Percentiles rank a stretch among this genome's conserved stretches.
phyloP scores from a whole-genome alignment of 2,888 invertebrate species.

The Ethmia dodecea region DNA sequence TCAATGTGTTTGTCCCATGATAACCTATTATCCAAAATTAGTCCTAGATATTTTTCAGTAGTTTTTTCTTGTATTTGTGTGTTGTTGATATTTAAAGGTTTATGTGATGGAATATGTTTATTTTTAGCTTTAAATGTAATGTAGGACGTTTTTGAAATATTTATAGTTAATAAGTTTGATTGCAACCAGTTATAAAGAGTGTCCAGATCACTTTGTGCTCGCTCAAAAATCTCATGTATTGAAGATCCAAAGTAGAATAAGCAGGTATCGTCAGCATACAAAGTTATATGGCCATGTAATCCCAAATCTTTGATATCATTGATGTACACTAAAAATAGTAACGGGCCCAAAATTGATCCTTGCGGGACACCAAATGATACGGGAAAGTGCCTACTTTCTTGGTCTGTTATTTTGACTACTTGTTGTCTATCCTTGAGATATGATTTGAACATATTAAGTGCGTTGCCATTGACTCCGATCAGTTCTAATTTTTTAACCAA shows the following conservation, averaged over 20 bases:
- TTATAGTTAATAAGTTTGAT: conserved; percentile 11
- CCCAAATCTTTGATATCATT: conserved; percentile 3
- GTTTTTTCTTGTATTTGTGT: not conserved
- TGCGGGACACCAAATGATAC: not conserved
- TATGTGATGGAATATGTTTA: conserved; percentile 1
- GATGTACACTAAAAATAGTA: not conserved
- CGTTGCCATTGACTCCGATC: not conserved
- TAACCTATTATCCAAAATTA: not conserved
- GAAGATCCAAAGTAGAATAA: conserved; percentile 6
- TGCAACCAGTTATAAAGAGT: conserved; percentile 7
- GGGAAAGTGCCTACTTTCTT: not conserved
- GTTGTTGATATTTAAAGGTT: not conserved
- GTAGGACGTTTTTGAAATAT: conserved; percentile 10
- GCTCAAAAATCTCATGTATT: conserved; percentile 1
- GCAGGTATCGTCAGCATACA: conserved; percentile 13
- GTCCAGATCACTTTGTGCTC: conserved; percentile 9
- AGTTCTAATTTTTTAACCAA: not conserved
- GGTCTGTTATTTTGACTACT: not conserved
- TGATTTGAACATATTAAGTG: not conserved
- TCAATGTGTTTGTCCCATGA: conserved; percentile 2
- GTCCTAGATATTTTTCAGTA: not conserved
- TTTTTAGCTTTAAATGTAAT: conserved; percentile 11
- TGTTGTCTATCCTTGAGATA: not conserved
- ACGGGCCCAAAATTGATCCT: not conserved
- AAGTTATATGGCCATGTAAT: conserved; percentile 5